Evolutionary conservation across 2,113 vertebrate species (phyloP).

Genomic region (Setophaga petechia): DNA sequence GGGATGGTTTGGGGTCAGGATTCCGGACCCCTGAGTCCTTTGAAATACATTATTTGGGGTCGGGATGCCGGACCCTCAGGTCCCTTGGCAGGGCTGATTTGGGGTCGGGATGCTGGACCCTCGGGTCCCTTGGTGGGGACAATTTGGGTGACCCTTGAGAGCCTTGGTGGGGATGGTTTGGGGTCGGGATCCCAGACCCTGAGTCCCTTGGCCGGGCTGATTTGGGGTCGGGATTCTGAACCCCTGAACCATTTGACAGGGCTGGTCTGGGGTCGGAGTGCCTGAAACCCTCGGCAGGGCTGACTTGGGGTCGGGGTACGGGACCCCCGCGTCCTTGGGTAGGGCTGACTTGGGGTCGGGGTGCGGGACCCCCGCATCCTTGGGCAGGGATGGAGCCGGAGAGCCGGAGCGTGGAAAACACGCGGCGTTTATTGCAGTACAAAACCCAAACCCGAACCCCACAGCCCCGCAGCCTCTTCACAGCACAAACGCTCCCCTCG

Average conservation of each 20-base stretch:
- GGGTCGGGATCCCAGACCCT: fast-evolving
- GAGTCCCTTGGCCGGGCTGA: no score
- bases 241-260: no score
- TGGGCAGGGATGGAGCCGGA: not conserved
- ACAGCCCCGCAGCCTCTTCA: not conserved
- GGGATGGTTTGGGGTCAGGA: not conserved
- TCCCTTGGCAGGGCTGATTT: no score
- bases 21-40: not conserved
- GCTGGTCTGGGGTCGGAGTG: no score
- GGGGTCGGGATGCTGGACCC: not conserved
- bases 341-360: not conserved
- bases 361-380: fast-evolving
- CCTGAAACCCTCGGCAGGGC: no score
- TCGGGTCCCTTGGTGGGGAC: not conserved
- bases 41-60: no score
- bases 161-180: no score
- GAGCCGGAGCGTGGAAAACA: constrained; percentile 27
- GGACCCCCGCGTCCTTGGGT: no score
- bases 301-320: fast-evolving
- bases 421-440: constrained; percentile 45
- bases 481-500: not conserved
- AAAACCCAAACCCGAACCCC: not conserved
- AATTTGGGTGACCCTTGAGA: no score
- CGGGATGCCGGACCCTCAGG: no score
- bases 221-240: not conserved